These are phyloP conservation scores for Drosophila pandora DNA, from an alignment of 1,140 invertebrate genomes.

Conservation along the genomic window DNA sequence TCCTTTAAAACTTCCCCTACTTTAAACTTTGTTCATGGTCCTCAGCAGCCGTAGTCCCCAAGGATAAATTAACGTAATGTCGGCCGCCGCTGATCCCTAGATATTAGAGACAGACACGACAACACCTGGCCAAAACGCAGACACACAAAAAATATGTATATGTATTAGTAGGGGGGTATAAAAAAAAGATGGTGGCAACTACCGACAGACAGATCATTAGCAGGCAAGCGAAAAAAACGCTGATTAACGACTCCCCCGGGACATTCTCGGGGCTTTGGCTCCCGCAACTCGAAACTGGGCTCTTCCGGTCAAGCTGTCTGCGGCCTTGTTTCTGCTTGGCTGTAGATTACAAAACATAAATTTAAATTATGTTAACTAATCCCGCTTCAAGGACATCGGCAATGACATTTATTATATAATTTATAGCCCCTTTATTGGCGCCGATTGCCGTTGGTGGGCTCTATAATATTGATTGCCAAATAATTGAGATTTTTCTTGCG, in stretches of 20 bases:
- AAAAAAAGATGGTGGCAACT: conserved; percentile 9
- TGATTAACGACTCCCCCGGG: conserved; percentile 78
- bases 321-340: conserved; percentile 20
- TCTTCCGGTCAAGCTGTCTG: conserved; percentile 38
- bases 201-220: conserved; percentile 73
- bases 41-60: conserved; percentile 23
- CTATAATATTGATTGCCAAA: conserved; percentile 78
- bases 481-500: conserved; percentile 73
- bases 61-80: conserved; percentile 67
- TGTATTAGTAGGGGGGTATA: not conserved
- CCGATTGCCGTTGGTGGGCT: conserved; percentile 25
- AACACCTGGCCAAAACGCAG: conserved; percentile 32
- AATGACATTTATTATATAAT: conserved; percentile 76
- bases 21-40: conserved; percentile 5
- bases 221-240: conserved; percentile 77
- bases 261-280: conserved; percentile 28
- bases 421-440: conserved; percentile 71
- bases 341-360: conserved; percentile 72
- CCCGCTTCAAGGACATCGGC: conserved; percentile 62
- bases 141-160: not conserved
- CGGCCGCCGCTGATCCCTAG: conserved; percentile 32
- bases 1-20: not conserved
- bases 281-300: conserved; percentile 5
- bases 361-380: conserved; percentile 79
- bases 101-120: conserved; percentile 12